phyloP scores from a whole-genome alignment of 2,113 vertebrate genomes.

The Phycodurus eques region DNA sequence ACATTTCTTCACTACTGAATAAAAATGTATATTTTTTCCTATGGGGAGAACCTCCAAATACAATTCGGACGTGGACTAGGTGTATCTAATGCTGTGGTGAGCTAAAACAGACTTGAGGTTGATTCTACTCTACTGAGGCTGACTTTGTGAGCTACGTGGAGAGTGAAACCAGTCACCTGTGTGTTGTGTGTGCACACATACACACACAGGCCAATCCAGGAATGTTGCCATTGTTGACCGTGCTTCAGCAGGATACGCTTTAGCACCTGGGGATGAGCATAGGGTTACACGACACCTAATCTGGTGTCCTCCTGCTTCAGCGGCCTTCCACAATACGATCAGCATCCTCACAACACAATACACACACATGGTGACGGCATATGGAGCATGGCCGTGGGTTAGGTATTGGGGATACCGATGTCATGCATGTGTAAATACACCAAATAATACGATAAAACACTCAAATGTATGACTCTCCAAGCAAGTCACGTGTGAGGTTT shows the following conservation, averaged over 20 bases:
- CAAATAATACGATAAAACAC: too few relatives aligned
- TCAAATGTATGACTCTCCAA: too few relatives aligned
- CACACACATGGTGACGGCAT: conserved; percentile 27
- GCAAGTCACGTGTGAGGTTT: too few relatives aligned
- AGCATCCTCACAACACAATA: conserved; percentile 32
- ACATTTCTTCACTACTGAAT: too few relatives aligned
- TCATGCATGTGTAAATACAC: too few relatives aligned
- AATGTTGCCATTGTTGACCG: conserved; percentile 30
- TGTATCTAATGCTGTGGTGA: too few relatives aligned
- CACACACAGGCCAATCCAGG: conserved; percentile 20
- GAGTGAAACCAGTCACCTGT: conserved; percentile 11
- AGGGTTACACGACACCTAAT: conserved; percentile 64
- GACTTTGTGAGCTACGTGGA: conserved; percentile 8
- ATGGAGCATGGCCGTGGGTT: conserved; percentile 21
- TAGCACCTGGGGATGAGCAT: conserved; percentile 48
- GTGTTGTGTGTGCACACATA: background rate
- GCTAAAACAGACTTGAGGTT: too few relatives aligned
- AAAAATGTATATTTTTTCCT: too few relatives aligned
- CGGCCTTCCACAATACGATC: conserved; percentile 33
- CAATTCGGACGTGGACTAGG: too few relatives aligned
- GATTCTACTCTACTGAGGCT: too few relatives aligned
- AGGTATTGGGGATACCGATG: too few relatives aligned
- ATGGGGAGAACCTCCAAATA: too few relatives aligned
- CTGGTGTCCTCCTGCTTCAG: conserved; percentile 33
- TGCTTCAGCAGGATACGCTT: conserved; percentile 27